These are phyloP conservation scores for Hapalemur alaotrensis DNA, from an alignment of 2,797 vertebrate genomes.

Conservation along the genomic window DNA sequence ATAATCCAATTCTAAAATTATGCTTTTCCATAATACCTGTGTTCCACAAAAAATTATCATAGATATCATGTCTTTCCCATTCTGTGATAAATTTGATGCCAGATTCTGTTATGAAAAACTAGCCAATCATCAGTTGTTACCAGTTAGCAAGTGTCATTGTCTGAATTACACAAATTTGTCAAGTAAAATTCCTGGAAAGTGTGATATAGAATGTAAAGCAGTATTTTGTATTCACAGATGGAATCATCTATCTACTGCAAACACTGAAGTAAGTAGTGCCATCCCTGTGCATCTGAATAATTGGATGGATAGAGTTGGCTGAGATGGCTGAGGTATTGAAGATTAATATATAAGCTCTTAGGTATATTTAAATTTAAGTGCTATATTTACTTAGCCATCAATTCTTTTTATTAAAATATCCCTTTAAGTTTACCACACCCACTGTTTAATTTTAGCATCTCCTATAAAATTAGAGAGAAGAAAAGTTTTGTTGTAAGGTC, in stretches of 20 bases:
- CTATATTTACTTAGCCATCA: neutral
- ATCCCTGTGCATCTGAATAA: neutral
- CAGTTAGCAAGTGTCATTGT: neutral
- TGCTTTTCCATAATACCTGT: neutral
- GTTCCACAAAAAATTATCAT: neutral
- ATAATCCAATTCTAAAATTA: neutral
- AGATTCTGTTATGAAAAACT: neutral
- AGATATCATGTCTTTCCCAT: neutral
- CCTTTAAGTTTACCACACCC: neutral
- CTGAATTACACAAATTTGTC: neutral
- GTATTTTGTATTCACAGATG: neutral
- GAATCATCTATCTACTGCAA: neutral
- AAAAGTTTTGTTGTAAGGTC: neutral
- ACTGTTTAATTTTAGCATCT: neutral
- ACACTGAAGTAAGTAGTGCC: neutral
- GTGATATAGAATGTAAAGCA: neutral
- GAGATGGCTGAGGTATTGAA: neutral
- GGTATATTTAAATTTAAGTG: neutral
- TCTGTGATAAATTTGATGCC: neutral
- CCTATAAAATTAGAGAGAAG: neutral
- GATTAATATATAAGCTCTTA: neutral
- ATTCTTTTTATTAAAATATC: neutral
- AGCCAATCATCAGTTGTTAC: neutral
- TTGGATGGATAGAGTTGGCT: neutral
- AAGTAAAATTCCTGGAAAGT: neutral